Conservation (phyloP, 2,113 vertebrate species). For the Pseudois nayaur region DNA sequence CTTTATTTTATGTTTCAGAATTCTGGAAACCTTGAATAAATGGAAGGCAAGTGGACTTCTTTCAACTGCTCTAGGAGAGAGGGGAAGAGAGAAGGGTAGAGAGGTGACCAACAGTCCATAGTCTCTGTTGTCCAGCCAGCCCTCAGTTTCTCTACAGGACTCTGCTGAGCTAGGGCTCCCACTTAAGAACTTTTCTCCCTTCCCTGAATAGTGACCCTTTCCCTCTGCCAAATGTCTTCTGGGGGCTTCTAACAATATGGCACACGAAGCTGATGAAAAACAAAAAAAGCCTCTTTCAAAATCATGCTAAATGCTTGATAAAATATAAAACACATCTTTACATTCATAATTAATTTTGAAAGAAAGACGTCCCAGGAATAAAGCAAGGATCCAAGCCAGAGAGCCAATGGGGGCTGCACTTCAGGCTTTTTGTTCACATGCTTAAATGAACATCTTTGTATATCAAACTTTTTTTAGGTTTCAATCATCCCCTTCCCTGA, state of each 20-base stretch:
- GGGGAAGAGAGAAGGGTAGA: neutral
- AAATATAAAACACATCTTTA: neutral
- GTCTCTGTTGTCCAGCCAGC: rapidly evolving
- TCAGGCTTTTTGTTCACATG: neutral
- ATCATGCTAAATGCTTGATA: neutral
- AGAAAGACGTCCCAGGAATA: neutral
- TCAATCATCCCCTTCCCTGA: neutral
- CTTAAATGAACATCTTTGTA: neutral
- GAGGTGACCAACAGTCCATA: neutral
- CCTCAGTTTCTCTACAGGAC: neutral
- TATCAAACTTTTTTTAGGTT: neutral
- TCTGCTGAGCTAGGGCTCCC: neutral
- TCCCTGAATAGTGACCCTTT: neutral
- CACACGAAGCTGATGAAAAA: neutral
- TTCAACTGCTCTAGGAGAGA: neutral
- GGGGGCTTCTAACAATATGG: neutral
- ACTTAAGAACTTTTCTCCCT: neutral
- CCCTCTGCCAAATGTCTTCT: neutral
- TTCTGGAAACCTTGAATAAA: neutral
- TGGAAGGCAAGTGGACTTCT: neutral
- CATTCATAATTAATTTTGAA: neutral
- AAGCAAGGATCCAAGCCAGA: neutral
- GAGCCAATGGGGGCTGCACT: neutral
- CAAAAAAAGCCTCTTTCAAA: neutral
- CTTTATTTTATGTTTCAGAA: neutral